phyloP scores from a whole-genome alignment of 30 jellyfish, hydroid and myxozoan genomes.

The Nemopilema nomurai region DNA sequence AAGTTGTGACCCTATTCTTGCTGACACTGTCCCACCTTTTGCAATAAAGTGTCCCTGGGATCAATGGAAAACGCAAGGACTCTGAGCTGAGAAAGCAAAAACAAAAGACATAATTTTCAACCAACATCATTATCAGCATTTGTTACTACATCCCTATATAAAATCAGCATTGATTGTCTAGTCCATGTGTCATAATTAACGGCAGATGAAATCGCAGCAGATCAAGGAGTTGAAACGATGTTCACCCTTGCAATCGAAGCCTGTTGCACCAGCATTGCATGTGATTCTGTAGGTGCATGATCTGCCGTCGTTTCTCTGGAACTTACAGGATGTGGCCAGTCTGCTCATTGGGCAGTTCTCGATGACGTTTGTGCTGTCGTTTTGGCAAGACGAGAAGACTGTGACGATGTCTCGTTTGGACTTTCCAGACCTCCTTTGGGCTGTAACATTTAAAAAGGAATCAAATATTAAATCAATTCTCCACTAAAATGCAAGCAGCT shows the following conservation, averaged over 20 bases:
- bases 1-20: too few relatives aligned
- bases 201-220: conserved; percentile 15
- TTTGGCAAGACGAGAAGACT: not conserved
- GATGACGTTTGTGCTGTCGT: conserved; percentile 7
- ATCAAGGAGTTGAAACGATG: conserved; percentile 4
- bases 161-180: too few relatives aligned
- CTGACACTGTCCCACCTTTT: too few relatives aligned
- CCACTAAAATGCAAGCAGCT: too few relatives aligned
- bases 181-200: too few relatives aligned
- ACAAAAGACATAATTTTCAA: too few relatives aligned
- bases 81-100: too few relatives aligned
- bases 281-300: conserved; percentile 2
- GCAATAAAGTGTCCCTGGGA: too few relatives aligned
- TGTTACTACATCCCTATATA: too few relatives aligned
- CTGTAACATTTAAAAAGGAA: not conserved
- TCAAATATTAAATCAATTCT: not conserved
- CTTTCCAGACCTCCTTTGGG: not conserved
- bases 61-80: too few relatives aligned
- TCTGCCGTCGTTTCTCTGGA: not conserved
- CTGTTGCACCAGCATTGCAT: not conserved
- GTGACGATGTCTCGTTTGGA: not conserved
- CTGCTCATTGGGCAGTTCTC: not conserved
- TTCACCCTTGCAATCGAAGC: conserved; percentile 3
- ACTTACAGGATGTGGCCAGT: not conserved
- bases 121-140: too few relatives aligned